Evolutionary conservation across 2,888 invertebrate genomes (phyloP), one percentile per base, ranked within the genome.

Genomic region (Ochropleura leucogaster): DNA sequence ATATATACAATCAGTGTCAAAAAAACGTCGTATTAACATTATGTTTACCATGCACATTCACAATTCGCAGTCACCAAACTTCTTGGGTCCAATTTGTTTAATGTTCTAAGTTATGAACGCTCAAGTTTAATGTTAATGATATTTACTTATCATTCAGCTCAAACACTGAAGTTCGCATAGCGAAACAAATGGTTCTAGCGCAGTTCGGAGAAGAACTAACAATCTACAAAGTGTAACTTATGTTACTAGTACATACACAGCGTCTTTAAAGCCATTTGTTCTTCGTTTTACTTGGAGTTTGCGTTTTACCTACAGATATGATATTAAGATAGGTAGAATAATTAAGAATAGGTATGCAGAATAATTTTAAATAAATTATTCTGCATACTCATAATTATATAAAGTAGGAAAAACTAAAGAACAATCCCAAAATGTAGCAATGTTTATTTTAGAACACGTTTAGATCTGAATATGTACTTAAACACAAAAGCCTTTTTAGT

Each of bases 111-210:
- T 62, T 69, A 62, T 46, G 20, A 55, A 40, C 62, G 30, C 77
- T 77, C n/a, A 55, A 69, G 77, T 62, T 77, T 62, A 62, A 69
- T 20, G 62, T 75, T 44, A 69, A 69, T 75, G 40, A 68, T 60
- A 76, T 76, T 69, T 55, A 77, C 49, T 51, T 76, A 77, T 51
- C 55, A 76, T 77, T 51, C 55, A 70, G 62, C 20, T 77, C 70
- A 46, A 77, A 64, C 18, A 42, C 44, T 57, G 57, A 78, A 64
- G 63, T 78, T 77, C 8, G 20, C 46, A 9, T 57, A 77, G 78
- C 46, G 46, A 57, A 71, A 77, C 57, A 77, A 77, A 64, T 77
- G 20, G 63, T 51, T 59, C 49, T 47, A 71, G 57, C 78, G 55
- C 9, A 46, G 46, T 78, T 57, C 14, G 8, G 9, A 64, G 55